A percentile compares a stretch with the other conserved stretches of the same genome.
phyloP scores from a whole-genome alignment of 2,888 invertebrate species.

The Xylota segnis region DNA sequence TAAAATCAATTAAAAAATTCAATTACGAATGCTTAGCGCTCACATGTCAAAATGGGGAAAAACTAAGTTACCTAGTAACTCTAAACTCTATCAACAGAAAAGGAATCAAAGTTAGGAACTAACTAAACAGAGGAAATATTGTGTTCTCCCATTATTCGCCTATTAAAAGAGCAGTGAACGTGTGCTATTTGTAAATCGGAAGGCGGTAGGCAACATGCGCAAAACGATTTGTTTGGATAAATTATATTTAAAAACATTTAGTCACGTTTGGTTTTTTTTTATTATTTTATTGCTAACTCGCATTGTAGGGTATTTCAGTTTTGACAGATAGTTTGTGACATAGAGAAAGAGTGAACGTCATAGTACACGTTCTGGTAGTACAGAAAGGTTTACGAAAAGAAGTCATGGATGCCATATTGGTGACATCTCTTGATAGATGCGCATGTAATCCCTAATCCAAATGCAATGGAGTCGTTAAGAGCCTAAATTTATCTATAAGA shows the following conservation, averaged over 20 bases:
- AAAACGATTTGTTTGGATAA: not conserved
- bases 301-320: not conserved
- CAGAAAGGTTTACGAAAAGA: too few species aligned
- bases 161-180: not conserved
- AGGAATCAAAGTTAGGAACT: not conserved
- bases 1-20: not conserved
- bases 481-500: too few species aligned
- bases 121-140: conserved; percentile 1
- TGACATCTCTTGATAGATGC: too few species aligned
- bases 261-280: conserved; percentile 40
- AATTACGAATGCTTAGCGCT: not conserved
- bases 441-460: too few species aligned
- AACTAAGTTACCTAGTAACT: not conserved
- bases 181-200: conserved; percentile 6
- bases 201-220: conserved; percentile 36
- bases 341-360: not conserved
- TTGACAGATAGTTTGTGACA: not conserved
- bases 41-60: not conserved
- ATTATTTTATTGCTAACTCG: not conserved
- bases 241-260: conserved; percentile 40
- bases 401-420: too few species aligned
- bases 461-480: too few species aligned
- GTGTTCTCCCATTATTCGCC: too few species aligned
- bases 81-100: not conserved
- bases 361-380: too few species aligned